Base-by-base conservation (phyloP, 1,140 invertebrate species). In the Drosophila auraria region DNA sequence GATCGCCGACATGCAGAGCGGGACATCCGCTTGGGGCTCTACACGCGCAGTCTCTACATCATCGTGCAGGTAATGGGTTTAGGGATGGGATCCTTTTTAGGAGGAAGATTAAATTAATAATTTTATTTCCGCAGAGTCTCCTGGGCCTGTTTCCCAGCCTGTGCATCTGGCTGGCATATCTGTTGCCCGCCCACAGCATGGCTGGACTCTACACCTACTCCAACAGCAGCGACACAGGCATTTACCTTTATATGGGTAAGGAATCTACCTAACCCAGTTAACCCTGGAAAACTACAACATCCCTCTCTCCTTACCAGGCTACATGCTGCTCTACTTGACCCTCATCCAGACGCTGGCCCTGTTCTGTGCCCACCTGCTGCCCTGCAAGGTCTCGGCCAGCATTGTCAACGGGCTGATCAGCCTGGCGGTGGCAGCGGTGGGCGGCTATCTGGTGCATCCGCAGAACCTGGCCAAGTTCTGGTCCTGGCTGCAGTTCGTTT, bases 151-250 rank as follows among this genome's bases (percentile, higher is more conserved):
- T 93, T n/a, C 92, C 92, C 5, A 93, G 91, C 47, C 93, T 93
- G 71, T 95, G 94, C 57, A 95, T 97, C 6, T 97, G 97, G 94
- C 78, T 97, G 58, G 96, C 96, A 1, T 98, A 97, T 90, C 89
- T 97, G 23, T 95, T 98, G 30, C 98, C 98, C 17, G 97, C 97
- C 14, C 98, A 97, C 90, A 97, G 97, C 20, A 98, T 98, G 97
- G 96, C 96, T 11, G 97, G 97, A 0, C 93, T 98, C 0, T 95
- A 95, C 60, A 95, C 95, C 70, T 95, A 96, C 81, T 93, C 94
- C 17, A 93, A 94, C 30, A 94, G 94, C 65, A 95, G 95, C 68
- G 95, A 95, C 56, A 95, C 95, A 56, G 95, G 95, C 64, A 97
- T 97, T 83, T 96, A 96, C 81, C 93, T 95, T 62, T 97, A 97